Evolutionary conservation across 37 sponge, comb jelly and placozoan species (phyloP).

Genomic region (Corticium candelabrum): DNA sequence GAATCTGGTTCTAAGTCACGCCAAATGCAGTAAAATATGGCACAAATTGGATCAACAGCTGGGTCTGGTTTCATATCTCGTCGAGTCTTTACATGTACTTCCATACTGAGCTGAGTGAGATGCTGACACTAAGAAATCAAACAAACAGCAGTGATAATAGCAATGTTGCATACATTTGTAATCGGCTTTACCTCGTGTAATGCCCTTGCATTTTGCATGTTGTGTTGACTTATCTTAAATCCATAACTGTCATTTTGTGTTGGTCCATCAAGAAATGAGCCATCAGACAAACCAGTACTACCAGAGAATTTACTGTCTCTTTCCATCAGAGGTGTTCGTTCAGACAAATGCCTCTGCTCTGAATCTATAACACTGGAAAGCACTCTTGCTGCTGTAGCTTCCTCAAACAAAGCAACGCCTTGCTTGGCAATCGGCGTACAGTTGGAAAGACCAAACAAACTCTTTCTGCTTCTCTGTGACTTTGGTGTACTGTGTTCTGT

Average conservation of each 20-base stretch:
- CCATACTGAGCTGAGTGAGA: constrained; percentile 64
- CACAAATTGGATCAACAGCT: constrained; percentile 60
- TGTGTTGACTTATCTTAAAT: constrained; percentile 16
- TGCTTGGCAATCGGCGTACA: no score
- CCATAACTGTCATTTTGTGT: constrained; percentile 57
- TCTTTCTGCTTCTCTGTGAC: no score
- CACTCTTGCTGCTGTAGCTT: no score
- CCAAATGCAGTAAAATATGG: constrained; percentile 38
- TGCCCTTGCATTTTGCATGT: neutral
- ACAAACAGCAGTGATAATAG: neutral
- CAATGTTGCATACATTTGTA: no score
- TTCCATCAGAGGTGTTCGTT: no score
- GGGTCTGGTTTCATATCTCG: constrained; percentile 63
- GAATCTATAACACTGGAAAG: no score
- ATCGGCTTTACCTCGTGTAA: neutral
- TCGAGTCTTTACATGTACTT: constrained; percentile 58
- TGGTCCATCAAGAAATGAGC: constrained; percentile 50
- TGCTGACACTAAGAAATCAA: constrained; percentile 35
- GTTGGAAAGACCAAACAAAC: no score
- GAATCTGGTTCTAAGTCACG: neutral
- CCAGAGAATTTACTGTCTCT: no score
- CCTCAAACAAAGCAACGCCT: no score
- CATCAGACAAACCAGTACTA: no score
- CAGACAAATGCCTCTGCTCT: neutral
- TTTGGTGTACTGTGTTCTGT: neutral